phyloP scores from a whole-genome alignment of 2,888 invertebrate genomes.

The Trachelus iudaicus region DNA sequence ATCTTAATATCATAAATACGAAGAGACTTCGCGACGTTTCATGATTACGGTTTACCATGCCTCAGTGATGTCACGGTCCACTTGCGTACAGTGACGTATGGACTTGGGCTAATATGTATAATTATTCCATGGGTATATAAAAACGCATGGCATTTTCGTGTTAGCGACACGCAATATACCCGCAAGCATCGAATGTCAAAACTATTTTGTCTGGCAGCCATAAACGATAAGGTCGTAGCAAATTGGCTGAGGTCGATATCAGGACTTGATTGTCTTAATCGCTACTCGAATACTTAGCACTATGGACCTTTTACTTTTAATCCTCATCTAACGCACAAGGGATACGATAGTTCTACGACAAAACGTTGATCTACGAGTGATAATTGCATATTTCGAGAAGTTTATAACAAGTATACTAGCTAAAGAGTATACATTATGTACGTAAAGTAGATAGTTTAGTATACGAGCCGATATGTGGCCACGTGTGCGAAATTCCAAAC shows the following conservation, averaged over 20 bases:
- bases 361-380: neutral
- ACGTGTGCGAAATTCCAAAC: constrained; percentile 12
- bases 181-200: neutral
- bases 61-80: constrained; percentile 48
- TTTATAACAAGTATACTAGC: neutral
- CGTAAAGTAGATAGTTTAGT: neutral
- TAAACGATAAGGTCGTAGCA: neutral
- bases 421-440: neutral
- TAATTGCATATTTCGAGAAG: neutral
- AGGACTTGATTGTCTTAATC: neutral
- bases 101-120: neutral
- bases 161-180: neutral
- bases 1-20: constrained; percentile 39
- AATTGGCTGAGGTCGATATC: neutral
- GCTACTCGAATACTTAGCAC: neutral
- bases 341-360: neutral
- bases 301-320: neutral
- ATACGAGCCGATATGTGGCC: neutral
- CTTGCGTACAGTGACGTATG: constrained; percentile 30
- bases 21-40: constrained; percentile 21
- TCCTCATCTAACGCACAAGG: neutral
- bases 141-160: neutral
- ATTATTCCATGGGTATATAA: neutral
- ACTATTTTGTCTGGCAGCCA: neutral
- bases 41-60: constrained; percentile 30